A percentile compares a stretch with the other conserved stretches of the same genome.
Evolutionary conservation across 2,797 vertebrate genomes (phyloP).

Genomic region (Gambusia yucatana): DNA sequence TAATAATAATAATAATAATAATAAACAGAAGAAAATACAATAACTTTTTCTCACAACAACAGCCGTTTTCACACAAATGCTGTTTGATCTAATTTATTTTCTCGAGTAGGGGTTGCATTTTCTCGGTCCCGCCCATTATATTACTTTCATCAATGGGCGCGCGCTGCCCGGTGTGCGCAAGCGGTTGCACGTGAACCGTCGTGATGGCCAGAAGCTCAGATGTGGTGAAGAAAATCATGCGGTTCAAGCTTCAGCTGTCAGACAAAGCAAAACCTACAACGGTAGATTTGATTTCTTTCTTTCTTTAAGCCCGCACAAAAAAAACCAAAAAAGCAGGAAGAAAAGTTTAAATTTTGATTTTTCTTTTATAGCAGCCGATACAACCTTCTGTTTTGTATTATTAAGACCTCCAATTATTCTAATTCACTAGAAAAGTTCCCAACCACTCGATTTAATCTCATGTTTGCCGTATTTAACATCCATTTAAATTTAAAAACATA

Average conservation of each 20-base stretch:
- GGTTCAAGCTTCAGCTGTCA: slow-evolving; percentile 78
- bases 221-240: slow-evolving; percentile 65
- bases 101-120: background rate
- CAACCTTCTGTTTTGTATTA: background rate
- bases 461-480: background rate
- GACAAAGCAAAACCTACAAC: slow-evolving; percentile 63
- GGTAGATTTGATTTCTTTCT: slow-evolving; percentile 64
- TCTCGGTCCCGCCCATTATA: slow-evolving; percentile 69
- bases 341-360: background rate
- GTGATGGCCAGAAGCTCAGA: slow-evolving; percentile 75
- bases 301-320: background rate
- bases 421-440: background rate
- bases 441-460: background rate
- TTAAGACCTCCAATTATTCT: background rate
- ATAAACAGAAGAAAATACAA: background rate
- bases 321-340: background rate
- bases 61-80: background rate
- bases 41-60: background rate
- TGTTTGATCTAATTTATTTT: background rate
- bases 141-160: slow-evolving; percentile 53
- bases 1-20: too few relatives aligned
- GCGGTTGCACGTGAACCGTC: slow-evolving; percentile 55
- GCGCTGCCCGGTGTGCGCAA: slow-evolving; percentile 53
- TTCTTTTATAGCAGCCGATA: background rate
- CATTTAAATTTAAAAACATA: background rate